Conservation (phyloP, 2,888 invertebrate genomes). For the Lepetodrilus schrolli region DNA sequence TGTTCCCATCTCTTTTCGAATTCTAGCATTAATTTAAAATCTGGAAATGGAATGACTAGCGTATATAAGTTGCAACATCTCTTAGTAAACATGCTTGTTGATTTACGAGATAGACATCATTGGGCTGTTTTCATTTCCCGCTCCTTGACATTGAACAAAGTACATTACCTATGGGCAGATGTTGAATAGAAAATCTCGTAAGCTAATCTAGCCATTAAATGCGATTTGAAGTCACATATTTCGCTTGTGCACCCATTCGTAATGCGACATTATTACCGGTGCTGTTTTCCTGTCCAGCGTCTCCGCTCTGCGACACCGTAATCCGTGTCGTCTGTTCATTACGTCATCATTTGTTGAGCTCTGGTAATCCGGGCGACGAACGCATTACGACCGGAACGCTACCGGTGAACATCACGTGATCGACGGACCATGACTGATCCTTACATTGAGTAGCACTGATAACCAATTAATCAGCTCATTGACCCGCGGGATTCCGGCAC, state of each 20-base stretch:
- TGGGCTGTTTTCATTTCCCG: too few species aligned
- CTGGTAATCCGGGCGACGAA: neutral
- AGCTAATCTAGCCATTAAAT: neutral
- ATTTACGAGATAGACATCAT: too few species aligned
- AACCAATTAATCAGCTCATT: constrained; percentile 21
- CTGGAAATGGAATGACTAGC: too few species aligned
- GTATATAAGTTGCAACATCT: too few species aligned
- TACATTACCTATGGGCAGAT: neutral
- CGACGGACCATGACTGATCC: neutral
- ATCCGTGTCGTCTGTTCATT: constrained; percentile 11
- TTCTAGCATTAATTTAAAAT: too few species aligned
- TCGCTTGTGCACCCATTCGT: neutral
- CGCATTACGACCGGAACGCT: neutral
- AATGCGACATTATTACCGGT: neutral
- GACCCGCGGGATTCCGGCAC: neutral
- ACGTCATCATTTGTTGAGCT: constrained; percentile 8
- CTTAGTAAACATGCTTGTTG: too few species aligned
- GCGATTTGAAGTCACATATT: neutral
- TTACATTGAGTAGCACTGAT: constrained; percentile 12
- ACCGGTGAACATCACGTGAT: neutral
- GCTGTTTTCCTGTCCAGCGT: neutral
- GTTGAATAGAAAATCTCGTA: neutral
- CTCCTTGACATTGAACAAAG: neutral
- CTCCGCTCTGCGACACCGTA: neutral
- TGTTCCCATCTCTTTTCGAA: too few species aligned